Base-by-base conservation (phyloP, 2,113 vertebrate genomes). In the Caloenas nicobarica region DNA sequence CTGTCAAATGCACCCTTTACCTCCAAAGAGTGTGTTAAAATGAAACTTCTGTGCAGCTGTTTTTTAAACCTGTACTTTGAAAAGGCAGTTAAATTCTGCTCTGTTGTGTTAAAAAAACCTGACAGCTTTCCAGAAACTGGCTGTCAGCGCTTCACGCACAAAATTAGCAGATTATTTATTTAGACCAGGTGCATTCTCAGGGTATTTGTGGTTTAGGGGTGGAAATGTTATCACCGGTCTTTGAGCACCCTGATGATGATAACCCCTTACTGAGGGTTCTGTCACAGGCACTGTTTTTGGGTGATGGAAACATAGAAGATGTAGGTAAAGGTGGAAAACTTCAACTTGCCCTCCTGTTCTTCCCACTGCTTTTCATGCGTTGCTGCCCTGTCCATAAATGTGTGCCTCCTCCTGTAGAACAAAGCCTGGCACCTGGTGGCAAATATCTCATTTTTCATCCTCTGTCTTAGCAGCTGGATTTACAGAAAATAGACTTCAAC, bases 171-270 rank as follows among this genome's bases (percentile, higher is more conserved):
- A 44, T 80, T 57, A 71, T 82, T 89, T 76, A 57, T 33, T 65
- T 56, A 57, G 19, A 40, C 36, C 9, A 65, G 10, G 70, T 24
- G 22, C 76, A 77, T 34, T 79, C 34, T 85, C 31, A 73, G 31
- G 25, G 19, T 73, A 36, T 26, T 62, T 77, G 28, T 88, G 31
- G 21, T 86, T 64, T 62, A 66, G 24, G 38, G 29, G 58, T 29
- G 17, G 19, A 51, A 70, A 17, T 61, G 7, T 69, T 64, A 50
- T 8, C 9, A 50, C 6, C 2, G 2, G 18, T 81, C 7, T 46
- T 81, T 69, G n/a, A 53, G 23, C 38, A 76, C 4, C 4, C 11
- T 5, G 16, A 1, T 0, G 1, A 24, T 46, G 68, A 9, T 10
- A 53, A 31, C 2, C 22, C 33, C 29, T 84, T 26, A n/a, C 11